Percentiles rank a stretch among this genome's conserved stretches.
phyloP scores from a whole-genome alignment of 2,113 vertebrate species.

The Xenopus laevis region DNA sequence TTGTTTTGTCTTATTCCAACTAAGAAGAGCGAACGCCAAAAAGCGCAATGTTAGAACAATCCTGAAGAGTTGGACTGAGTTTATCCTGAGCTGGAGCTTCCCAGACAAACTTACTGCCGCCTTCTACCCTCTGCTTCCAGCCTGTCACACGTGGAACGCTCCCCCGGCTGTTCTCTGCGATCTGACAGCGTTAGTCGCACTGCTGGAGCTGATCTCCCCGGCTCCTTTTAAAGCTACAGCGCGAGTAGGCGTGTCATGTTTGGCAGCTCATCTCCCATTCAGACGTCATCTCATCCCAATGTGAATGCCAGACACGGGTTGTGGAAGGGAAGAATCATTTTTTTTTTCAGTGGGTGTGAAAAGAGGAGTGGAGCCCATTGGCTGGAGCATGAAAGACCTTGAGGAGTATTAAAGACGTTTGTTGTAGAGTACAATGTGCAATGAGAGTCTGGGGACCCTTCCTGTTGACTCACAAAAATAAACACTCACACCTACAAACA shows the following conservation, averaged over 20 bases:
- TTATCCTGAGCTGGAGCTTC: no score
- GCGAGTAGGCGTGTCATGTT: conserved; percentile 14
- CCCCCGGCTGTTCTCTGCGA: neutral
- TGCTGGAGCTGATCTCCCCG: conserved; percentile 5
- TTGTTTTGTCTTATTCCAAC: no score
- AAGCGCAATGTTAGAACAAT: neutral
- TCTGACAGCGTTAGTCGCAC: neutral
- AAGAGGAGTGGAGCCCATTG: neutral
- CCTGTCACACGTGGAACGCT: neutral
- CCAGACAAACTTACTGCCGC: neutral
- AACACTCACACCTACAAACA: no score
- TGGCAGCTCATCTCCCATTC: neutral
- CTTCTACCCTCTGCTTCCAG: neutral
- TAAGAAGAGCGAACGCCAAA: no score
- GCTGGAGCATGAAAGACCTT: neutral
- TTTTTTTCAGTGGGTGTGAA: no score
- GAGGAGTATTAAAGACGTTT: neutral
- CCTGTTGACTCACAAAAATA: neutral
- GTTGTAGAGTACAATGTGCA: neutral
- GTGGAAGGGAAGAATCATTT: neutral
- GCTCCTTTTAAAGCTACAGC: conserved; percentile 34
- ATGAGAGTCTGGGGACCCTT: neutral
- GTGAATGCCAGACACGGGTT: neutral
- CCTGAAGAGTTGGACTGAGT: no score
- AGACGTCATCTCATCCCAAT: conserved; percentile 31